Base-by-base conservation (phyloP, 1,140 invertebrate species). In the Oreohelix idahoensis region DNA sequence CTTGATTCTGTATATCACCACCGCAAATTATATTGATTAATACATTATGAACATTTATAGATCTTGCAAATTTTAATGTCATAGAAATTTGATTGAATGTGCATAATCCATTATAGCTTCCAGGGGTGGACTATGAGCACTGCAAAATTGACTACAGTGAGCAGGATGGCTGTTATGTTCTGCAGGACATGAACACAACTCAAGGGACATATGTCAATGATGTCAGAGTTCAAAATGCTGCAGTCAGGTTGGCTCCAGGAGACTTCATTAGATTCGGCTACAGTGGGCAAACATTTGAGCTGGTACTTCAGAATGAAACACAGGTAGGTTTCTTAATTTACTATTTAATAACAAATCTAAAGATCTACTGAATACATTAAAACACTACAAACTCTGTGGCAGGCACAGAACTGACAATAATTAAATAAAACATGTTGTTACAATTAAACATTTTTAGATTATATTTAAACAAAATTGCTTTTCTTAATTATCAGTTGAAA, bases 151-250 rank as follows among this genome's bases (percentile, higher is more conserved):
- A 93, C 85, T 92, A 90, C 86, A 89, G 88, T 83, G 90, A 92
- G 63, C 87, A 89, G 75, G 92, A 93, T 84, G 90, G 90, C 42
- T 91, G 91, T 84, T 92, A 88, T 86, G 86, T 93, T 13, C 79
- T 93, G 26, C 90, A 93, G 86, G 92, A 93, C 85, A 84, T 93
- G 38, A 93, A 93, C 85, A 90, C 91, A 23, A 86, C 88, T 29
- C 90, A 92, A 76, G 92, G 92, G 35, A 93, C 92, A 13, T 93
- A 92, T 86, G 91, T 93, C 0, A 93, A 93, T 84, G 91, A 93
- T 81, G 90, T 90, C 39, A 85, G 91, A 38, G 87, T 93, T 69
- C 92, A 93, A 82, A 93, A 93, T 88, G 91, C 92, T 17, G 89
- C 91, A 75, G 92, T 93, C 5, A 84, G 92, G 78, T 84, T 93